phyloP scores from a whole-genome alignment of 1,140 invertebrate genomes.

The Zaprionus kolodkinae region DNA sequence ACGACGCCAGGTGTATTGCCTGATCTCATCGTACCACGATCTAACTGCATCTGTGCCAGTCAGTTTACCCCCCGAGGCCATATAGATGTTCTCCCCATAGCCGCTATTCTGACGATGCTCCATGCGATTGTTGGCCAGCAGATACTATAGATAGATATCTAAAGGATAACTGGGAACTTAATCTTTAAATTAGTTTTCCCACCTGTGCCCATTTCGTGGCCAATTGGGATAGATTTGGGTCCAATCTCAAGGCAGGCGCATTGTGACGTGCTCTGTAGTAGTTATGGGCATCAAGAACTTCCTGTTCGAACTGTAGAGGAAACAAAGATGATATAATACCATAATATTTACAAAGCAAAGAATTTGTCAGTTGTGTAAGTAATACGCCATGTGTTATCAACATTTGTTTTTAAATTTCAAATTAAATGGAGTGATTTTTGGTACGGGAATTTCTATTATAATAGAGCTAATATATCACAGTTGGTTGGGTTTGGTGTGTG shows the following conservation, averaged over 20 bases:
- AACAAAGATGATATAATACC: not conserved
- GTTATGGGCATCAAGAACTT: constrained; percentile 65
- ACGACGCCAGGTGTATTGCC: constrained; percentile 85
- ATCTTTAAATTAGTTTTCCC: not conserved
- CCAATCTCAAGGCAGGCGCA: constrained; percentile 42
- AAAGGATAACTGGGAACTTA: not conserved
- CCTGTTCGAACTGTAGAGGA: constrained; percentile 49
- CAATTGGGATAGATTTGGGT: constrained; percentile 32
- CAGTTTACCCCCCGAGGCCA: constrained; percentile 86
- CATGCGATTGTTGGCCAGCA: constrained; percentile 55
- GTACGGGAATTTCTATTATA: not conserved
- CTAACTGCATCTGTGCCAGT: constrained; percentile 86
- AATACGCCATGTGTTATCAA: not conserved
- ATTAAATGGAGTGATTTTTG: not conserved
- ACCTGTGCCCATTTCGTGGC: constrained; percentile 64
- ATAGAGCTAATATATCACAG: constrained; percentile 2
- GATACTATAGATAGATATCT: constrained; percentile 30
- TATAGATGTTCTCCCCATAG: constrained; percentile 93
- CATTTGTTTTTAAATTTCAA: not conserved
- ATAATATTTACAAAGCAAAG: not conserved
- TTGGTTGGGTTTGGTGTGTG: not conserved
- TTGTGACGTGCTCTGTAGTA: constrained; percentile 47
- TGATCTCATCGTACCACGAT: constrained; percentile 88
- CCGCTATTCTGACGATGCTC: constrained; percentile 89
- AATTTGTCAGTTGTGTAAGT: not conserved